Conservation (phyloP, 2,113 vertebrate genomes). For the Cercocebus atys region DNA sequence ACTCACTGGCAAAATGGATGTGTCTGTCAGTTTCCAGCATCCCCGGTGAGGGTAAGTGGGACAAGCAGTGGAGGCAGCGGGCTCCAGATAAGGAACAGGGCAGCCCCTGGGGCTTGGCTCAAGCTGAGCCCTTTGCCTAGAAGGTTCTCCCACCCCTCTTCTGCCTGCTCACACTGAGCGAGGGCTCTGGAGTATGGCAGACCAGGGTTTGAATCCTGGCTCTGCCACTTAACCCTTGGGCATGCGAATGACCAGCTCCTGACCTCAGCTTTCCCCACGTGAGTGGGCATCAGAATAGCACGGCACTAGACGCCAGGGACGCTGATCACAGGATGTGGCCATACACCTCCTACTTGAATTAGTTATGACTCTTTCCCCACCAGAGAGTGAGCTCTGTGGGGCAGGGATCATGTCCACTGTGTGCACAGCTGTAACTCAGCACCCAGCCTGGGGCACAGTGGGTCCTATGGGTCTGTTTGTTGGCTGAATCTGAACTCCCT, state of each 20-base stretch:
- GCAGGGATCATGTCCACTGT: not conserved
- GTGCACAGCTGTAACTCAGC: too few species aligned
- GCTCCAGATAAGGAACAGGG: not conserved
- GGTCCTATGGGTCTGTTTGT: not conserved
- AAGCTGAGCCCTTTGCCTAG: not conserved
- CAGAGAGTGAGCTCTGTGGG: rapidly evolving
- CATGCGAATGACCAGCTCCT: not conserved
- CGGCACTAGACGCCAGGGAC: not conserved
- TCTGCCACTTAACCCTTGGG: not conserved
- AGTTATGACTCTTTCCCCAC: not conserved
- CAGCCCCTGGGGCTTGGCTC: not conserved
- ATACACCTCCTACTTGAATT: too few species aligned
- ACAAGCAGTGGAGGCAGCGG: too few species aligned
- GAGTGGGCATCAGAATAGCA: not conserved
- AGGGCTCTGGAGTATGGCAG: not conserved
- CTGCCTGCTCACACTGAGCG: not conserved
- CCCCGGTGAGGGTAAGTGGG: not conserved
- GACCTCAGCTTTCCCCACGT: not conserved
- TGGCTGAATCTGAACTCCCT: not conserved
- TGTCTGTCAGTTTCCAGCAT: not conserved
- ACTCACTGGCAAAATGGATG: not conserved
- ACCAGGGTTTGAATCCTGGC: not conserved
- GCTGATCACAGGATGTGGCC: not conserved
- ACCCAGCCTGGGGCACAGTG: not conserved
- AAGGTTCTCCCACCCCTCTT: not conserved